Conservation (phyloP, 1,140 invertebrate species). For the Charaxes varanes region DNA sequence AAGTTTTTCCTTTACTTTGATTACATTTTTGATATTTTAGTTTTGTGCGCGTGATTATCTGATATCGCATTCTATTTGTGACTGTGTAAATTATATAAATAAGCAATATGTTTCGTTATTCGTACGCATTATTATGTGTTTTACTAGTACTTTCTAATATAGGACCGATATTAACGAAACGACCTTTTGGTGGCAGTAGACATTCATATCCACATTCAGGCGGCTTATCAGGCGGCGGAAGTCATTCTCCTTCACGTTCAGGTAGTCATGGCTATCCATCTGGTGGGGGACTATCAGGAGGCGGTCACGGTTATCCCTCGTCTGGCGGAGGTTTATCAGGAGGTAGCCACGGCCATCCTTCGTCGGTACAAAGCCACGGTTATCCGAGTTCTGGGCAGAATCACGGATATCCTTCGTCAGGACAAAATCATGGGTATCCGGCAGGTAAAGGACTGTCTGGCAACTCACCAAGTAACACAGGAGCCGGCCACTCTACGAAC, state of each 20-base stretch:
- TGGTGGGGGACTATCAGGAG: too few species aligned
- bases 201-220: constrained; percentile 29
- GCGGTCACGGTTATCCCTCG: constrained; percentile 30
- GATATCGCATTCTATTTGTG: too few species aligned
- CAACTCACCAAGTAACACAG: constrained; percentile 22
- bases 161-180: constrained; percentile 32
- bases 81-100: constrained; percentile 16
- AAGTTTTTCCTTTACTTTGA: too few species aligned
- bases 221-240: constrained; percentile 27
- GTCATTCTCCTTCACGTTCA: constrained; percentile 22
- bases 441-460: constrained; percentile 30
- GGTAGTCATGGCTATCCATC: constrained; percentile 31
- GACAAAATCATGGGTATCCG: constrained; percentile 30
- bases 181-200: constrained; percentile 31
- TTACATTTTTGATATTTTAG: too few species aligned
- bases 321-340: constrained; percentile 34
- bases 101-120: constrained; percentile 26
- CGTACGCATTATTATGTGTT: constrained; percentile 29
- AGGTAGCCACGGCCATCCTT: constrained; percentile 24
- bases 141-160: constrained; percentile 34
- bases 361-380: constrained; percentile 24
- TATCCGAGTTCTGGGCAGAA: constrained; percentile 21
- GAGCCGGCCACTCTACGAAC: constrained; percentile 33
- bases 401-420: too few species aligned
- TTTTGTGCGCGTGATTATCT: constrained; percentile 30